These are phyloP conservation scores for Rhingia campestris DNA, from an alignment of 2,888 invertebrate species.

Conservation along the genomic window DNA sequence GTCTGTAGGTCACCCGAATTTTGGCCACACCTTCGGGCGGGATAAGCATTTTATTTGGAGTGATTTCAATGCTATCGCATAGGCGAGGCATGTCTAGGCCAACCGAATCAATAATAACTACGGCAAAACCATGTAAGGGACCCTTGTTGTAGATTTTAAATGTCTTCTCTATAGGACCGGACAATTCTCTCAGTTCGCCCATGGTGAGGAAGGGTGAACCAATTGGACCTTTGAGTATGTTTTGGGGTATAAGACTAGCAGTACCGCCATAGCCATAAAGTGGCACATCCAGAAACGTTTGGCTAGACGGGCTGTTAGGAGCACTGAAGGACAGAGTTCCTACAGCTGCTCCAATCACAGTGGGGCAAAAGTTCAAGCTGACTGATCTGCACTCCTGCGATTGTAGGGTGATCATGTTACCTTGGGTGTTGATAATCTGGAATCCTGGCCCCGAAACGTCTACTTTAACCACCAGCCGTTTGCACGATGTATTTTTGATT, in stretches of 20 bases:
- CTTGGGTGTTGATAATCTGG: slow-evolving; percentile 80
- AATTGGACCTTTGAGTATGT: slow-evolving; percentile 84
- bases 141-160: slow-evolving; percentile 85
- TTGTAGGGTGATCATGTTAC: slow-evolving; percentile 83
- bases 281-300: slow-evolving; percentile 78
- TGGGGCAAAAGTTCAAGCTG: slow-evolving; percentile 84
- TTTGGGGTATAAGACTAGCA: slow-evolving; percentile 83
- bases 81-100: slow-evolving; percentile 79
- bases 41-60: slow-evolving; percentile 83
- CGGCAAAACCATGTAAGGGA: slow-evolving; percentile 84
- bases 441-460: slow-evolving; percentile 83
- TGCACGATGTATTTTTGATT: slow-evolving; percentile 84
- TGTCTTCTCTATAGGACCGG: slow-evolving; percentile 82
- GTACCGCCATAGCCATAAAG: slow-evolving; percentile 86
- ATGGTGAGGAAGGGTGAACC: slow-evolving; percentile 85
- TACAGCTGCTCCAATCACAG: slow-evolving; percentile 83
- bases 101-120: slow-evolving; percentile 79
- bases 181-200: slow-evolving; percentile 84
- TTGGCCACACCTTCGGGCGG: slow-evolving; percentile 81
- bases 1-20: slow-evolving; percentile 82
- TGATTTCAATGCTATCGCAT: slow-evolving; percentile 80
- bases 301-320: slow-evolving; percentile 76
- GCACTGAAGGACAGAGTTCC: slow-evolving; percentile 85
- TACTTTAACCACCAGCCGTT: slow-evolving; percentile 84
- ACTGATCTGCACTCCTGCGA: slow-evolving; percentile 85